Base-by-base conservation (phyloP, 2,888 invertebrate genomes). In the Rhingia rostrata region DNA sequence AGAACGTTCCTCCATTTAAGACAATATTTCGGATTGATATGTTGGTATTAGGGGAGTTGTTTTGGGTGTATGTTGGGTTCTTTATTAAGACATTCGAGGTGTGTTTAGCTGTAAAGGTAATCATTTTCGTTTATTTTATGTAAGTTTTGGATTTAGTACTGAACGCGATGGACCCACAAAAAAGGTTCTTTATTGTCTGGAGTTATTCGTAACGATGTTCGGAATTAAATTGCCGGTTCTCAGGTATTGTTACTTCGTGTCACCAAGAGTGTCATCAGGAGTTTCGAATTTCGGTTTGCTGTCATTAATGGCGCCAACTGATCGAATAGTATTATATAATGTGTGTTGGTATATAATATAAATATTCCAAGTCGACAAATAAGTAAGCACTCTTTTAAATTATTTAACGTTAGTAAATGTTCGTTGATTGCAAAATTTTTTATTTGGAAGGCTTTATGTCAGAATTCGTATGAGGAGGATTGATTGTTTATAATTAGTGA, bases 21-120 rank as follows among this genome's bases (percentile, higher is more conserved):
- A 6, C 7, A 33, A 43, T 45, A 22, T 37, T 43, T 54, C 33
- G 39, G 30, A 64, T 64, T 56, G 56, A 64, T 22, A 22, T 22
- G 22, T 73, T 47, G 37, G 45, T 54, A 12, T 39, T 63, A 54
- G 63, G 47, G 54, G 39, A 64, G 63, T 73, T 12, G 35, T 14
- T 32, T 39, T 45, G 35, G 41, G 9, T 39, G 60, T 61, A 53
- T 51, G 61, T 30, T 41, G n/a, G 51, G 61, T 53, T 60, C 43
- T 72, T 61, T 72, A 61, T 72, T 33, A 60, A 73, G 47, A 41
- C 54, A 49, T 72, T 72, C 47, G 39, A 73, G 63, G 37, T 64
- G 63, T 39, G 54, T 33, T 73, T 39, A 73, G 53, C 73, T 63
- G 63, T 64, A 41, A 4, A 54, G 35, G 53, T 37, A 72, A 72